Base-by-base conservation (phyloP, 2,113 vertebrate genomes). In the Numida meleagris region DNA sequence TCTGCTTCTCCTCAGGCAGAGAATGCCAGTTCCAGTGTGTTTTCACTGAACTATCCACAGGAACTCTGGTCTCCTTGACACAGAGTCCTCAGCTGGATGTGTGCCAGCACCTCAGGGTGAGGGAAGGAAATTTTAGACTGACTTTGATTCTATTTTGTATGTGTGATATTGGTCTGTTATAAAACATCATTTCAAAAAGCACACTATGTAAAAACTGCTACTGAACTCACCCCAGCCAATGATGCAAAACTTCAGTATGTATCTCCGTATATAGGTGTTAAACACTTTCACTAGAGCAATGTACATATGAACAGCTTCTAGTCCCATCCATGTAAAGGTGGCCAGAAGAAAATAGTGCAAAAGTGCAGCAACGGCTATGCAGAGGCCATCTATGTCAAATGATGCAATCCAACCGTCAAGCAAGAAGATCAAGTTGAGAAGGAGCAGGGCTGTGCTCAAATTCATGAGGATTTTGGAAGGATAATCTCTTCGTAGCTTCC, bases 391-490 rank as follows among this genome's bases (percentile, higher is more conserved):
- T 31, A 97, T 96, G 0, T 97, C 59, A 75, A 99, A 98, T 0
- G 98, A 98, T 20, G 99, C 98, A 93, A 99, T 86, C 99, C 99
- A 99, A 72, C 98, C 98, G 42, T 99, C 98, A 75, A 99, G 95
- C 57, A 99, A 98, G 95, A 99, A 99, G 63, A 97, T 76, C 95
- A 99, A 97, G 76, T 99, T 99, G 50, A 99, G 98, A 91, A 99
- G 98, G 18, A 99, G 97, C 77, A 99, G 94, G 1, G 99, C 99
- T 6, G 99, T 97, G 91, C 99, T 99, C 85, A 99, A 98, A 97
- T 99, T 99, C 99, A 99, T 99, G 96, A 99, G 93, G 95, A 99
- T 99, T 98, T 99, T 99, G 7, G 99, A 99, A 1, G 99, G 99
- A 90, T 99, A 99, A 97, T 99, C 99, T 43, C 99, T 98, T n/a